Percentiles rank a stretch among this genome's conserved stretches.
These are phyloP conservation scores for Myrmecophaga tridactyla DNA, from an alignment of 2,113 vertebrate genomes.

Conservation along the genomic window DNA sequence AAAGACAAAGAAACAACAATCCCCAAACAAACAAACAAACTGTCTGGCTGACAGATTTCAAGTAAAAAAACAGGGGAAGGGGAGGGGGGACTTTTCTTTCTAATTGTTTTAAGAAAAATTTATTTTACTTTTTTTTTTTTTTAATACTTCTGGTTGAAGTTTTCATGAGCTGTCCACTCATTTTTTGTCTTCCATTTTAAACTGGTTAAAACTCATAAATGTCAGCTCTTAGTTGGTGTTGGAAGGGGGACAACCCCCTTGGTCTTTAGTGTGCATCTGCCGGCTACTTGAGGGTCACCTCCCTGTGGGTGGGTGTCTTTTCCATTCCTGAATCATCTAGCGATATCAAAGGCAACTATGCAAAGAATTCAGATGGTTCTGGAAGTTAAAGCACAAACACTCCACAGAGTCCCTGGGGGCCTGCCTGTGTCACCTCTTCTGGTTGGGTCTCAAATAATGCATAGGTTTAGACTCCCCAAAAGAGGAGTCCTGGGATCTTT, in stretches of 20 bases:
- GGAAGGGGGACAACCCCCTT: not conserved
- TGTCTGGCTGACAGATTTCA: conserved; percentile 26
- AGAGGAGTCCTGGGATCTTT: not conserved
- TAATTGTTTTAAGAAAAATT: conserved; percentile 70
- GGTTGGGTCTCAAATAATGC: not conserved
- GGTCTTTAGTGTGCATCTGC: not conserved
- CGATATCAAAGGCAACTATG: conserved; percentile 61
- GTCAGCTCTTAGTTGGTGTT: not conserved
- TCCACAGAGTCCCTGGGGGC: not conserved
- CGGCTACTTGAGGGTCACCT: not conserved
- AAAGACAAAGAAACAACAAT: too few species aligned
- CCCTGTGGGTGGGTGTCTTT: not conserved
- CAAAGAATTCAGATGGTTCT: not conserved
- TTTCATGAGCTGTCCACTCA: conserved; percentile 70
- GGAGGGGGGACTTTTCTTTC: conserved; percentile 44
- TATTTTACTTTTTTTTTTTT: conserved; percentile 45
- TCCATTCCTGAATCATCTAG: conserved; percentile 40
- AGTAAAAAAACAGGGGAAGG: conserved; percentile 47
- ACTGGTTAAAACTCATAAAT: conserved; percentile 2
- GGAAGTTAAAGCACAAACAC: not conserved
- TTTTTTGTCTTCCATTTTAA: conserved; percentile 72
- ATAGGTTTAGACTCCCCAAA: conserved; percentile 11
- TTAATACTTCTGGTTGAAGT: not conserved
- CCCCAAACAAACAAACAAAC: not conserved
- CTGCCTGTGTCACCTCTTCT: not conserved